Conservation (phyloP, 2,113 vertebrate genomes). For the Manacus vitellinus region DNA sequence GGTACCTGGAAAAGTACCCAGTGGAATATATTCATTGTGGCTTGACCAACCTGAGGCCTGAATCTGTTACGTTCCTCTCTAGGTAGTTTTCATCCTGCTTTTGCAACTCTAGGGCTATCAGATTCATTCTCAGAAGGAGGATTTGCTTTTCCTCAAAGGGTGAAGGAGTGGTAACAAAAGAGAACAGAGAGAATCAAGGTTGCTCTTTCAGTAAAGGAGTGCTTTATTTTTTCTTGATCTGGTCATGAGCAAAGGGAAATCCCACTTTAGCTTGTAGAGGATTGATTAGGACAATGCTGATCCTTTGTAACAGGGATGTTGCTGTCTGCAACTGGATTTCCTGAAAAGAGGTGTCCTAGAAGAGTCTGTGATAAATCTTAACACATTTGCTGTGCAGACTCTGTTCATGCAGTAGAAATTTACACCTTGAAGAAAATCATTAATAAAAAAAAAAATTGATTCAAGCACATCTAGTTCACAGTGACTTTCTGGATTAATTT, state of each 20-base stretch:
- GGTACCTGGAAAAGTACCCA: not conserved
- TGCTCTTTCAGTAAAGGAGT: not conserved
- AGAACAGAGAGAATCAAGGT: not conserved
- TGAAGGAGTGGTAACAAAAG: not conserved
- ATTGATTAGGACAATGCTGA: rapidly evolving
- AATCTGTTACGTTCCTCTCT: not conserved
- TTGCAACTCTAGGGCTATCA: not conserved
- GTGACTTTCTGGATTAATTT: not conserved
- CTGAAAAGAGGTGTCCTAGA: not conserved
- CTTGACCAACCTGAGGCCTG: not conserved
- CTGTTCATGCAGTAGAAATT: not conserved
- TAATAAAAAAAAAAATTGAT: not conserved
- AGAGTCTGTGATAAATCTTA: not conserved
- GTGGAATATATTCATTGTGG: not conserved
- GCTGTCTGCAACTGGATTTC: not conserved
- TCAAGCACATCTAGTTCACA: not conserved
- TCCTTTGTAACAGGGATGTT: not conserved
- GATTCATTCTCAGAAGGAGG: not conserved
- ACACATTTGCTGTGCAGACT: not conserved
- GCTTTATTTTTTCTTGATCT: not conserved
- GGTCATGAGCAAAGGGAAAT: not conserved
- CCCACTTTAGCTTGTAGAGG: not conserved
- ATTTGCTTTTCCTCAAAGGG: not conserved
- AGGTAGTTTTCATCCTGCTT: not conserved
- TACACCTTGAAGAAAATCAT: not conserved